Evolutionary conservation across 2,797 vertebrate genomes (phyloP), one percentile per base, ranked within the genome.

Genomic region (Xenops minutus): DNA sequence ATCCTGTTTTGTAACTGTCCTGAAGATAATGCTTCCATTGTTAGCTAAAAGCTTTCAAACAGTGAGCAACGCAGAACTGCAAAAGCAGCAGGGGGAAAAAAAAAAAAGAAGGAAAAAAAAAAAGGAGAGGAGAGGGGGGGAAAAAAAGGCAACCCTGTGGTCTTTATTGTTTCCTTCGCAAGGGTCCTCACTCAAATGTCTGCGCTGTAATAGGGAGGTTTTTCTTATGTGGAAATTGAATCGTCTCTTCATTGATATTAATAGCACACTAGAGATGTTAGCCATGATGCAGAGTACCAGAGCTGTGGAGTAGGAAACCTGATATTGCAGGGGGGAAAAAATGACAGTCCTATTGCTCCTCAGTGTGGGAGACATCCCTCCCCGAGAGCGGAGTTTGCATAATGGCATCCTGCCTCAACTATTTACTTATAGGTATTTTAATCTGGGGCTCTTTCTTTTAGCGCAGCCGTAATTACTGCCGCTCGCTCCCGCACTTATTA

Each of bases 181-280:
- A 96, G 94, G 82, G 97, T 97, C 97, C 96, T 97, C 97, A 95
- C 97, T 93, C 88, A 89, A 95, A 97, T 96, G 97, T 98, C 97
- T 98, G 97, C 66, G 80, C 95, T 90, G 94, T 97, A 97, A 97
- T 96, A 97, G 88, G 96, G 93, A 97, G 97, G 95, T 96, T 98
- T 98, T 98, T 98, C 98, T 96, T 97, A 98, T 96, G 97, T 98
- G 98, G 98, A 98, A 98, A 98, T 98, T 96, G 98, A 98, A 98
- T 98, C 96, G 97, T 97, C 98, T 98, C 98, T 98, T 98, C 98
- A 97, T 98, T 98, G 98, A 98, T 98, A 98, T 99, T 98, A 98
- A 98, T 98, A 99, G 98, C 97, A 92, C 98, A 97, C 97, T 97
- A 96, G 98, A 98, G 98, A 98, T 98, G 98, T 97, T 97, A 98